Conservation (phyloP, 2,113 vertebrate genomes). For the Ammodytes marinus region DNA sequence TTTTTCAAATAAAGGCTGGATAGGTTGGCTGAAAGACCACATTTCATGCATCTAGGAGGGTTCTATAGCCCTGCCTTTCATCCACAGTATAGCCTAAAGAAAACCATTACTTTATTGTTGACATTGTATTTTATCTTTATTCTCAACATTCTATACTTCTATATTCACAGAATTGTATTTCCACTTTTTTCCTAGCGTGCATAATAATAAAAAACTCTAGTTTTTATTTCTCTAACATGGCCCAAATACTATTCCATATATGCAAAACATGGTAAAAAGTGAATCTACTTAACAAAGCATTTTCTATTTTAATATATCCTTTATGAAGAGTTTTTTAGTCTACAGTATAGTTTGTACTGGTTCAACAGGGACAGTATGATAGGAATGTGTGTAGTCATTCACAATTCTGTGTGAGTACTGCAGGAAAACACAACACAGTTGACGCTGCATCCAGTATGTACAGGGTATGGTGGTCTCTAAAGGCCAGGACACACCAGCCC, state of each 20-base stretch:
- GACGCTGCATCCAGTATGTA: constrained; percentile 7
- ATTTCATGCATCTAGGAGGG: not conserved
- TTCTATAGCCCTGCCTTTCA: not conserved
- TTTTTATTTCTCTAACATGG: no score
- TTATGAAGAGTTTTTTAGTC: not conserved
- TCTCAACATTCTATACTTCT: no score
- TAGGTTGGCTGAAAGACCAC: not conserved
- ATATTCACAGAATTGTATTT: no score
- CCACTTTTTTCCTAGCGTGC: no score
- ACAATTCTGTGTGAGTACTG: not conserved
- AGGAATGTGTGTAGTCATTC: not conserved
- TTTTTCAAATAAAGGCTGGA: not conserved
- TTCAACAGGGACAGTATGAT: not conserved
- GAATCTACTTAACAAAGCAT: not conserved
- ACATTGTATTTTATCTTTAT: not conserved
- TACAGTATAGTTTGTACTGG: not conserved
- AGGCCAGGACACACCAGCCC: no score
- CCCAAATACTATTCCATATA: no score
- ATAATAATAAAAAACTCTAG: no score
- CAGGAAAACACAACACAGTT: not conserved
- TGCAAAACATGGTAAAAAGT: no score
- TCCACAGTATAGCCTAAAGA: not conserved
- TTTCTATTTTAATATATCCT: not conserved
- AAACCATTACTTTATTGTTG: not conserved
- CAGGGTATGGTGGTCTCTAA: not conserved